Evolutionary conservation across 2,888 invertebrate genomes (phyloP).

Genomic region (Sympetrum striolatum): DNA sequence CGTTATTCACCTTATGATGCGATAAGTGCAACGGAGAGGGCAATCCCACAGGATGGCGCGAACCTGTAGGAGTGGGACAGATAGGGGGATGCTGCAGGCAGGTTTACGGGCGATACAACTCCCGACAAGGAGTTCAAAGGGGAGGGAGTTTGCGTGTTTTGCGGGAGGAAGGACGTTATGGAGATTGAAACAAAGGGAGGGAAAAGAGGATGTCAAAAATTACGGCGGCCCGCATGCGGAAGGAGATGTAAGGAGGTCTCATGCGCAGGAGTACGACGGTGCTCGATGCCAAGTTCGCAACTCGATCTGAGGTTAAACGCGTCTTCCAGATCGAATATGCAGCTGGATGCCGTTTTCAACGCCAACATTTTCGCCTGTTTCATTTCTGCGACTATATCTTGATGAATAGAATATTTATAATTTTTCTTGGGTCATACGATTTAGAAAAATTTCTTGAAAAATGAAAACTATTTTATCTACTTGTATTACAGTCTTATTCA

Average conservation of each 20-base stretch:
- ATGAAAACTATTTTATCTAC: too few species aligned
- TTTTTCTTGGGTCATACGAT: too few species aligned
- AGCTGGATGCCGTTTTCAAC: too few species aligned
- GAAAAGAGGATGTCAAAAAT: not conserved
- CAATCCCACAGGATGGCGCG: not conserved
- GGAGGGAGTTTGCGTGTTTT: not conserved
- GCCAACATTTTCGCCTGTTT: too few species aligned
- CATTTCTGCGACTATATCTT: too few species aligned
- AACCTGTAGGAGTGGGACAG: not conserved
- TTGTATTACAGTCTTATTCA: too few species aligned
- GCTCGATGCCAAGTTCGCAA: too few species aligned
- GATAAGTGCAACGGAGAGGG: not conserved
- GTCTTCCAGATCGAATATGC: too few species aligned
- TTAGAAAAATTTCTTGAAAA: too few species aligned
- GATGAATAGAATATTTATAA: too few species aligned
- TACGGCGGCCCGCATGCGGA: not conserved
- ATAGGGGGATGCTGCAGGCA: not conserved
- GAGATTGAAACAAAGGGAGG: not conserved
- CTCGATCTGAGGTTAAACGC: too few species aligned
- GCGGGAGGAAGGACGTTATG: not conserved
- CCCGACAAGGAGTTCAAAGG: not conserved
- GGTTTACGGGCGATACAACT: conserved; percentile 24
- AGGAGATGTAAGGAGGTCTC: not conserved
- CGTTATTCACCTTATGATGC: not conserved
- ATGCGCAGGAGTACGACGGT: too few species aligned